A percentile compares a stretch with the other conserved stretches of the same genome.
Conservation (phyloP, 2,888 invertebrate species). For the Balanococcus diminutus region DNA sequence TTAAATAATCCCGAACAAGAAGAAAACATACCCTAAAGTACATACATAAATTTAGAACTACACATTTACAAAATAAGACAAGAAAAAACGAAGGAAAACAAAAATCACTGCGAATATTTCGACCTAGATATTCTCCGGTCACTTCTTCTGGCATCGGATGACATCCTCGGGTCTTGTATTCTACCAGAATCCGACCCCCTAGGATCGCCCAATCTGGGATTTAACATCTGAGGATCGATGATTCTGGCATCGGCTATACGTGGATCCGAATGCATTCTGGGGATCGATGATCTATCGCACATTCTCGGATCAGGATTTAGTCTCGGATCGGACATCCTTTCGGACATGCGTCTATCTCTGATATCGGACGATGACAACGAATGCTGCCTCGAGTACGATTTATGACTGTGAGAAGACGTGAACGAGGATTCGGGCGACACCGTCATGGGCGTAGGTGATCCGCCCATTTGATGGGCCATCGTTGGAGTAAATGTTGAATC, state of each 20-base stretch:
- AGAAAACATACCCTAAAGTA: neutral
- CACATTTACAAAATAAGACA: neutral
- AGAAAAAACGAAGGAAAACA: neutral
- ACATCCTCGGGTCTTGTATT: too few species aligned
- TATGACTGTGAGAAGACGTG: neutral
- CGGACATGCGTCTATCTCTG: slow-evolving; percentile 9
- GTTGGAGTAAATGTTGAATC: slow-evolving; percentile 29
- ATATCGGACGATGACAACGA: neutral
- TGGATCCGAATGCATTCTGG: slow-evolving; percentile 15
- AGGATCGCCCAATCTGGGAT: slow-evolving; percentile 3
- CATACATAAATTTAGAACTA: neutral
- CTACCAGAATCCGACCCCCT: neutral
- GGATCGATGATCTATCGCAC: neutral
- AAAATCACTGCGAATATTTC: slow-evolving; percentile 16
- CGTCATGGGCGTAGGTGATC: neutral
- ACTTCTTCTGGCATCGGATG: neutral
- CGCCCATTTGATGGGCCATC: neutral
- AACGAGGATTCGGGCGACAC: slow-evolving; percentile 30
- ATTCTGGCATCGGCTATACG: neutral
- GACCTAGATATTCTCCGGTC: neutral
- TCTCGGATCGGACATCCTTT: slow-evolving; percentile 10
- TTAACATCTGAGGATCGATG: neutral
- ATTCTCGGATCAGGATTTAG: slow-evolving; percentile 22
- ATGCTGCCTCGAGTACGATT: slow-evolving; percentile 18
- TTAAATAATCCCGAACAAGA: neutral